Percentiles rank a stretch among this genome's conserved stretches.
Evolutionary conservation across 1,140 invertebrate genomes (phyloP).

Genomic region (Ostrea edulis): DNA sequence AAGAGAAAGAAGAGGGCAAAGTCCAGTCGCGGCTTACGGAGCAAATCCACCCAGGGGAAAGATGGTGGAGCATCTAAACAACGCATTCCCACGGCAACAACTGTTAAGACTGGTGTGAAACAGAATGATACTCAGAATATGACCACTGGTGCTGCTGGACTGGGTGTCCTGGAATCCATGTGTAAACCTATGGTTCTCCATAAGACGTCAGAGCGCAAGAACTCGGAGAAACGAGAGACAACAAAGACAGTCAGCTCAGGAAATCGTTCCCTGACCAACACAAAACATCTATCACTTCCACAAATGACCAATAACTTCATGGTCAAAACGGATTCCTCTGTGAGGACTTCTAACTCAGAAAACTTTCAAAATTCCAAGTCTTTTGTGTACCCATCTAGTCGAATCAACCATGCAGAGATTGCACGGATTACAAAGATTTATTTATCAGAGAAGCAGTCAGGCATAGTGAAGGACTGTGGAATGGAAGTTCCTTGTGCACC

Average conservation of each 20-base stretch:
- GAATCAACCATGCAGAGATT: constrained; percentile 35
- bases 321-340: constrained; percentile 31
- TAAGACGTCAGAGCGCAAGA: neutral
- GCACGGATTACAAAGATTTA: constrained; percentile 66
- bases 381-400: neutral
- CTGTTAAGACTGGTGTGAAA: neutral
- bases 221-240: neutral
- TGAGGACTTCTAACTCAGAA: constrained; percentile 23
- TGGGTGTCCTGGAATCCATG: constrained; percentile 16
- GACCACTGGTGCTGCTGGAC: neutral
- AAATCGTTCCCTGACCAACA: neutral
- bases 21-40: constrained; percentile 9
- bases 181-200: constrained; percentile 42
- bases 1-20: constrained; percentile 48
- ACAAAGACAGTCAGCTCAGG: neutral
- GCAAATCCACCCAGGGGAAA: neutral
- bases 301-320: constrained; percentile 50
- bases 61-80: constrained; percentile 6
- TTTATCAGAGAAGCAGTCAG: constrained; percentile 74
- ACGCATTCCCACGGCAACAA: neutral
- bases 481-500: constrained; percentile 73
- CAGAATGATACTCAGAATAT: constrained; percentile 18
- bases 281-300: constrained; percentile 41
- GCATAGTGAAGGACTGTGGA: constrained; percentile 67
- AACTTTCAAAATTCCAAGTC: neutral